phyloP scores from a whole-genome alignment of 2,113 vertebrate genomes.

The Euleptes europaea region DNA sequence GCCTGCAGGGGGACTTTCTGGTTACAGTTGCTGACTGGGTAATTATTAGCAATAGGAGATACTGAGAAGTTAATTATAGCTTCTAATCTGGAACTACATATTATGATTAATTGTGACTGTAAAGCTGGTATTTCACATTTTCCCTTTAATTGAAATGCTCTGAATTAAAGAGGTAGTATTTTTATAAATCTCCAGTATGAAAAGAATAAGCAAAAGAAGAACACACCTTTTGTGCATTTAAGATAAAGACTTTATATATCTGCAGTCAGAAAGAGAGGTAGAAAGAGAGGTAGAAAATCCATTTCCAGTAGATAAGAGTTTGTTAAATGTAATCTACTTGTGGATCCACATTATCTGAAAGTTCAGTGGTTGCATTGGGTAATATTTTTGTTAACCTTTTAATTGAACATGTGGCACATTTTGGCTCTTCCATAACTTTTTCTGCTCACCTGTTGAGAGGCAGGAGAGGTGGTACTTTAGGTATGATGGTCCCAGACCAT shows the following conservation, averaged over 20 bases:
- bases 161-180: slow-evolving; percentile 46
- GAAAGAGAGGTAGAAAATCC: neutral
- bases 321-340: neutral
- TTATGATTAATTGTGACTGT: slow-evolving; percentile 66
- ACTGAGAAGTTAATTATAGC: slow-evolving; percentile 59
- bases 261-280: neutral
- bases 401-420: rapidly evolving
- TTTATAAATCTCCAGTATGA: slow-evolving; percentile 14
- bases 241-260: neutral
- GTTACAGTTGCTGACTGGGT: slow-evolving; percentile 47
- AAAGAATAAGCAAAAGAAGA: slow-evolving; percentile 11
- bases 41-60: slow-evolving; percentile 63
- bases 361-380: neutral
- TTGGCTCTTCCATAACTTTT: neutral
- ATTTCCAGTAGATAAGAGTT: neutral
- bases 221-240: neutral
- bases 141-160: slow-evolving; percentile 62
- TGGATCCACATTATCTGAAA: neutral
- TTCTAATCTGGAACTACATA: slow-evolving; percentile 55
- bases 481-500: no score
- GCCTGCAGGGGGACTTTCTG: slow-evolving; percentile 28
- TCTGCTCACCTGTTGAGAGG: neutral
- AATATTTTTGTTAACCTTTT: neutral
- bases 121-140: slow-evolving; percentile 51
- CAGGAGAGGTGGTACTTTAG: no score